Conservation (phyloP, 37 sponge, comb jelly and placozoan genomes). For the Amphimedon queenslandica region DNA sequence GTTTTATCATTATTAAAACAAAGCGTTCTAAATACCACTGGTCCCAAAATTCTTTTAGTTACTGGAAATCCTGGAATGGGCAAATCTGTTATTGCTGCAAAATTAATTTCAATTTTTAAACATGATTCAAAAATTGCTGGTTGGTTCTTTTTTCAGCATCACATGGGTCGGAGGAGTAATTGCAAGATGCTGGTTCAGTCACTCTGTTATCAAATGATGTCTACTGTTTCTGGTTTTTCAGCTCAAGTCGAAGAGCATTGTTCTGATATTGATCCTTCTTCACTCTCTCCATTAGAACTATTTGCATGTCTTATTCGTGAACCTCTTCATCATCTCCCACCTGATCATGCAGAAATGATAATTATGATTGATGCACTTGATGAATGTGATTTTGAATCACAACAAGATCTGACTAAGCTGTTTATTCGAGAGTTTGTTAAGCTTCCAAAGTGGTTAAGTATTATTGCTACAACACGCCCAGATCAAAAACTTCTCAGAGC, state of each 20-base stretch:
- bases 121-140: slow-evolving; percentile 5
- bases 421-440: slow-evolving; percentile 23
- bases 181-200: slow-evolving; percentile 22
- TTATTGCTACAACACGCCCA: slow-evolving; percentile 30
- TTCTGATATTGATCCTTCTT: neutral
- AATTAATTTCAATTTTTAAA: neutral
- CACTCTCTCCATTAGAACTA: neutral
- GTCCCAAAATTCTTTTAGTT: slow-evolving; percentile 7
- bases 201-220: slow-evolving; percentile 7
- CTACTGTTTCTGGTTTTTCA: neutral
- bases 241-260: neutral
- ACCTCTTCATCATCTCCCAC: slow-evolving; percentile 6
- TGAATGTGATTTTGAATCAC: slow-evolving; percentile 35
- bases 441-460: slow-evolving; percentile 20
- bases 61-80: slow-evolving; percentile 37
- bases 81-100: slow-evolving; percentile 29
- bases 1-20: no score
- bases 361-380: slow-evolving; percentile 46
- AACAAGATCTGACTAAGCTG: slow-evolving; percentile 16
- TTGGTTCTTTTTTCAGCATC: slow-evolving; percentile 35
- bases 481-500: slow-evolving; percentile 15
- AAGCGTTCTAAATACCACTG: no score
- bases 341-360: neutral
- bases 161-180: slow-evolving; percentile 6
- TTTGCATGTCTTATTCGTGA: slow-evolving; percentile 17